Conservation (phyloP, 2,113 vertebrate species). For the Odontesthes bonariensis region DNA sequence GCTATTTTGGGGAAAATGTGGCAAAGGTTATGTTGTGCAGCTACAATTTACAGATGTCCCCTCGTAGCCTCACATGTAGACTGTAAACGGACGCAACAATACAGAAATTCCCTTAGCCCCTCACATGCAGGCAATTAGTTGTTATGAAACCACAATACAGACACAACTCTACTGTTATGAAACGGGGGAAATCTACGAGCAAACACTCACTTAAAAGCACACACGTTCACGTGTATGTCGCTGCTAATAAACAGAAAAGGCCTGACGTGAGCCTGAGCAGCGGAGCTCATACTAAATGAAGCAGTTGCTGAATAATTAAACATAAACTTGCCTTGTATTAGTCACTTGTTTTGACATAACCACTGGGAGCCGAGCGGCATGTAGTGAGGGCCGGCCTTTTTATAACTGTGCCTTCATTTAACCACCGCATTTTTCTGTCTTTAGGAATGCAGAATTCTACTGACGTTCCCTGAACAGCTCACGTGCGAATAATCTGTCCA, state of each 20-base stretch:
- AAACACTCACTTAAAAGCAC: neutral
- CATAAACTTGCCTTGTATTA: constrained; percentile 1
- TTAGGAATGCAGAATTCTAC: neutral
- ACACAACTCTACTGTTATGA: neutral
- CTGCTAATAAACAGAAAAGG: constrained; percentile 6
- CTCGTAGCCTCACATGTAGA: neutral
- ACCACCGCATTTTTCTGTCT: neutral
- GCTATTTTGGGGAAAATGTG: no score
- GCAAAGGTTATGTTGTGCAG: neutral
- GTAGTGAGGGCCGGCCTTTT: neutral
- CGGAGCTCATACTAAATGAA: constrained; percentile 18
- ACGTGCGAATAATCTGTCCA: neutral
- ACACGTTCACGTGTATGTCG: neutral
- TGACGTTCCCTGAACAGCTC: neutral
- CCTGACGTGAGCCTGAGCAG: neutral
- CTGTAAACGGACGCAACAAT: neutral
- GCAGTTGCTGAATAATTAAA: constrained; percentile 24
- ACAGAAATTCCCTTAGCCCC: neutral
- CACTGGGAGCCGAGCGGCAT: neutral
- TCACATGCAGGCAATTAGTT: neutral
- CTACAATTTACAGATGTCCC: neutral
- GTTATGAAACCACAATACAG: neutral
- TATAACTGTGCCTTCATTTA: neutral
- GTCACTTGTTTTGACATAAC: neutral
- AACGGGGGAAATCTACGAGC: neutral